A percentile compares a stretch with the other conserved stretches of the same genome.
Conservation (phyloP, 2,888 invertebrate genomes). For the Dolichomitus sp. region DNA sequence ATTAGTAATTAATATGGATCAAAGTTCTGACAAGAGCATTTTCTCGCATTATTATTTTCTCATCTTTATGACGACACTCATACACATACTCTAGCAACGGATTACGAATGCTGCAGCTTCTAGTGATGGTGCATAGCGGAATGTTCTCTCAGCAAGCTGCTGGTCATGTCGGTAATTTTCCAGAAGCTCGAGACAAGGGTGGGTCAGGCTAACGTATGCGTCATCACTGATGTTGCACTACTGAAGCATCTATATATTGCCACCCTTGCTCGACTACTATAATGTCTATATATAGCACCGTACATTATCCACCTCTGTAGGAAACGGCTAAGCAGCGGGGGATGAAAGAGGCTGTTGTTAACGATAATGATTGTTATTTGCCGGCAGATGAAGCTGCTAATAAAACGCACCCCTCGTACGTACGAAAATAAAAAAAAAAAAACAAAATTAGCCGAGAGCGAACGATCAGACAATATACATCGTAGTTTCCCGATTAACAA, state of each 20-base stretch:
- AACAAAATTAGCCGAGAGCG: not conserved
- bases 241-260: constrained; percentile 1
- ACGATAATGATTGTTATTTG: constrained; percentile 37
- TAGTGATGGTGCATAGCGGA: not conserved
- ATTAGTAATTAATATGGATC: no score
- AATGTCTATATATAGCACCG: not conserved
- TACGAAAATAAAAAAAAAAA: not conserved
- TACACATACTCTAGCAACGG: not conserved
- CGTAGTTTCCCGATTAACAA: not conserved
- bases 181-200: constrained; percentile 21
- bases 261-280: constrained; percentile 44
- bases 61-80: not conserved
- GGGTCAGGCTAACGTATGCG: constrained; percentile 29
- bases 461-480: not conserved
- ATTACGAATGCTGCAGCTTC: not conserved
- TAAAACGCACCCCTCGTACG: not conserved
- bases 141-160: constrained; percentile 32
- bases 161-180: constrained; percentile 49
- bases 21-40: not conserved
- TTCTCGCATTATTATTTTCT: not conserved
- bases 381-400: constrained; percentile 1
- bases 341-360: constrained; percentile 1
- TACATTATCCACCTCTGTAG: constrained; percentile 16
- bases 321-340: constrained; percentile 17
- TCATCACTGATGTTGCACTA: constrained; percentile 31